phyloP scores from a whole-genome alignment of 2,113 vertebrate species.

The Megaleporinus macrocephalus region DNA sequence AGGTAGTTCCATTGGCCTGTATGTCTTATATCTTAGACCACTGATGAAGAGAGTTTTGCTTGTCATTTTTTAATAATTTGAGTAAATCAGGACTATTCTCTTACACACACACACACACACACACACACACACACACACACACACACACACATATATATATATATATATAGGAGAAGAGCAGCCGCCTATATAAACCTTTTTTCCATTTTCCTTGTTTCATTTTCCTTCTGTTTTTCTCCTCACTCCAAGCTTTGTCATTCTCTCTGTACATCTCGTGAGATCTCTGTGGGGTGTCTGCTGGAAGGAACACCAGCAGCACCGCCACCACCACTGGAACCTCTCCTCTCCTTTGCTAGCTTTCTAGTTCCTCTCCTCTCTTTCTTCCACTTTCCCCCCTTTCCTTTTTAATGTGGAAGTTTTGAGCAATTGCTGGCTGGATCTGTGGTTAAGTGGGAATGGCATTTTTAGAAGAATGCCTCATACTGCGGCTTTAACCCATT shows the following conservation, averaged over 20 bases:
- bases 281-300: conserved; percentile 75
- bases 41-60: neutral
- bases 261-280: conserved; percentile 59
- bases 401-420: conserved; percentile 85
- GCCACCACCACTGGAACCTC: conserved; percentile 77
- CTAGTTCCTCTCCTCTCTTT: conserved; percentile 46
- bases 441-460: conserved; percentile 79
- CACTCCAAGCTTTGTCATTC: conserved; percentile 21
- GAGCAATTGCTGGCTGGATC: conserved; percentile 80
- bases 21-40: neutral
- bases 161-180: neutral
- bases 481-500: conserved; percentile 77
- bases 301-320: conserved; percentile 76
- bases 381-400: conserved; percentile 59
- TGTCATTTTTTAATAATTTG: neutral
- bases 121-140: too few species aligned
- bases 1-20: neutral
- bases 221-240: neutral
- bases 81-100: neutral
- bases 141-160: neutral
- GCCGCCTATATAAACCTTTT: neutral
- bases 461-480: conserved; percentile 82
- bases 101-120: too few species aligned
- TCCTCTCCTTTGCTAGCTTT: conserved; percentile 57
- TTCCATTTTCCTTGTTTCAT: neutral